Percentiles rank a stretch among this genome's conserved stretches.
phyloP scores from a whole-genome alignment of 2,797 vertebrate genomes.

The Chrosomus eos region DNA sequence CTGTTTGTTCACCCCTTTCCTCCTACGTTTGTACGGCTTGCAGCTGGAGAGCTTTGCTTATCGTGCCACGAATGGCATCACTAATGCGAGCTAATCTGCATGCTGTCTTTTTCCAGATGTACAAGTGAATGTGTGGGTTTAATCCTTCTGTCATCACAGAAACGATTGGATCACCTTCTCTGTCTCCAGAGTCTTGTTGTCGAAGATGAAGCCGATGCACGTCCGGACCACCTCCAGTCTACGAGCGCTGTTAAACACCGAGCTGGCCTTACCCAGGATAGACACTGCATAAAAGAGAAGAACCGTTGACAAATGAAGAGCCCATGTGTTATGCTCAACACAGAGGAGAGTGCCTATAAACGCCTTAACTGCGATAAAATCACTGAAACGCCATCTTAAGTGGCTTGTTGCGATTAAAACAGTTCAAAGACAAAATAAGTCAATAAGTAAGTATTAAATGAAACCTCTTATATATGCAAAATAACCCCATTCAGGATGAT shows the following conservation, averaged over 20 bases:
- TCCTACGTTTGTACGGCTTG: constrained; percentile 33
- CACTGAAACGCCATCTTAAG: background rate
- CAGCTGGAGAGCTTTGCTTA: constrained; percentile 51
- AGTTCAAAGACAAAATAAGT: background rate
- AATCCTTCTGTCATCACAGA: constrained; percentile 5
- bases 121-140: constrained; percentile 5
- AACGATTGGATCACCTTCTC: constrained; percentile 86
- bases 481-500: background rate
- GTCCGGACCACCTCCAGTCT: constrained; percentile 95
- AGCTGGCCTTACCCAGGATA: constrained; percentile 87
- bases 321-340: background rate
- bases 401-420: background rate
- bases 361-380: background rate
- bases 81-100: constrained; percentile 38
- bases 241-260: constrained; percentile 96
- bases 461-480: background rate
- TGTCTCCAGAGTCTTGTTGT: constrained; percentile 96
- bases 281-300: constrained; percentile 81
- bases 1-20: constrained; percentile 51
- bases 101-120: constrained; percentile 36
- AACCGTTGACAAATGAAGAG: background rate
- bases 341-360: background rate
- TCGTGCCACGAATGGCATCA: constrained; percentile 33
- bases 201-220: constrained; percentile 95
- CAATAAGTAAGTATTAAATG: background rate